Conservation (phyloP, 2,113 vertebrate species). For the Lophura nycthemera region DNA sequence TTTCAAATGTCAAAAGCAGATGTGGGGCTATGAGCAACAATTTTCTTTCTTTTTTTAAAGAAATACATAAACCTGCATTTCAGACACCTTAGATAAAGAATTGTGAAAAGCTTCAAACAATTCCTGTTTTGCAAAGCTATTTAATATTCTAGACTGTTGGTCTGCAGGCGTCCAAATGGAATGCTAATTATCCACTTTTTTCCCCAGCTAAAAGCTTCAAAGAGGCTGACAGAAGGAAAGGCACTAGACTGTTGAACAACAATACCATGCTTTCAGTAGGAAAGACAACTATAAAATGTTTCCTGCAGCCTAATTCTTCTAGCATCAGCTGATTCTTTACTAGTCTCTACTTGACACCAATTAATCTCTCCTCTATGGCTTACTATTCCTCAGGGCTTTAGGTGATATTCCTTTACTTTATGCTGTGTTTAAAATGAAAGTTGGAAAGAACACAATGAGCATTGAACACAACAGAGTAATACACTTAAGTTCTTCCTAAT, state of each 20-base stretch:
- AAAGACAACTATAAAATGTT: constrained; percentile 84
- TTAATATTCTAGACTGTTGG: constrained; percentile 67
- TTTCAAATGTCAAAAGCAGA: constrained; percentile 46
- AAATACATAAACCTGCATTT: constrained; percentile 3
- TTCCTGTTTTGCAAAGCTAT: constrained; percentile 60
- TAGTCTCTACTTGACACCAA: constrained; percentile 82
- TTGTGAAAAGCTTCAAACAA: constrained; percentile 54
- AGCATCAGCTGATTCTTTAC: constrained; percentile 79
- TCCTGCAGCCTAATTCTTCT: constrained; percentile 83
- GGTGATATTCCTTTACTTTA: constrained; percentile 26
- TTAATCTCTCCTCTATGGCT: constrained; percentile 76
- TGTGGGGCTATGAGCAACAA: not conserved
- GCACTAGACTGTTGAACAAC: constrained; percentile 79
- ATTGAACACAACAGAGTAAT: not conserved
- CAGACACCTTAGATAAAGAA: constrained; percentile 33
- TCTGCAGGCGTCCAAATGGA: constrained; percentile 69
- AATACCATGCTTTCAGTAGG: constrained; percentile 74
- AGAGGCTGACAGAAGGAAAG: constrained; percentile 78
- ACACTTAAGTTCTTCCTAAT: not conserved
- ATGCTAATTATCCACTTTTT: constrained; percentile 75
- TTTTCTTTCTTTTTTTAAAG: not conserved
- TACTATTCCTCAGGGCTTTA: constrained; percentile 36
- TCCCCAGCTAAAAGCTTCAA: constrained; percentile 62
- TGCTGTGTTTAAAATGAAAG: constrained; percentile 9
- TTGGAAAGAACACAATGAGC: not conserved